Evolutionary conservation across 2,797 vertebrate species (phyloP).

Genomic region (Syngnathus rostellatus): DNA sequence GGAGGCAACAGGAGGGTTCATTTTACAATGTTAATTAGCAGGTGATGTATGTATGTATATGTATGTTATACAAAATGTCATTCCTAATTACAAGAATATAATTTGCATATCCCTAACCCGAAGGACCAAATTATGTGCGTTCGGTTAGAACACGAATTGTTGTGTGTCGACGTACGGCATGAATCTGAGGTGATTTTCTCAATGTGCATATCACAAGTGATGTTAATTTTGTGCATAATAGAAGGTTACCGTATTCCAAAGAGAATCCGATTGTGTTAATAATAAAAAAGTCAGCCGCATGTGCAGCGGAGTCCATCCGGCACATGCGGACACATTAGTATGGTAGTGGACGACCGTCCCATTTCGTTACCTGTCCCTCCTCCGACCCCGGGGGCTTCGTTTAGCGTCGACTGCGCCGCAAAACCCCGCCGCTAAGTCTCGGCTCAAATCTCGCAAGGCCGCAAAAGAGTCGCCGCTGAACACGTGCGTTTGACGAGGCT

Average conservation of each 20-base stretch:
- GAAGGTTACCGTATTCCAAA: conserved; percentile 51
- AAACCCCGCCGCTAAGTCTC: conserved; percentile 76
- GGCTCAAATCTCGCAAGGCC: conserved; percentile 72
- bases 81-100: background rate
- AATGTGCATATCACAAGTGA: conserved; percentile 39
- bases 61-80: no score
- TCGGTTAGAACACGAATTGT: background rate
- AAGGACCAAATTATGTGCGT: background rate
- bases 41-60: background rate
- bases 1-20: background rate
- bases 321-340: conserved; percentile 55
- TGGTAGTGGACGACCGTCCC: conserved; percentile 56
- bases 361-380: conserved; percentile 79
- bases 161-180: background rate
- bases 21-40: background rate
- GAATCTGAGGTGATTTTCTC: background rate
- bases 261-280: conserved; percentile 45
- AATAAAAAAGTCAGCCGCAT: conserved; percentile 38
- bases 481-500: conserved; percentile 65
- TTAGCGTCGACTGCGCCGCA: conserved; percentile 47
- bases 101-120: background rate
- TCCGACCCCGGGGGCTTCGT: conserved; percentile 69
- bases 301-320: conserved; percentile 35
- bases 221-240: conserved; percentile 54
- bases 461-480: conserved; percentile 83